Evolutionary conservation across 2,113 vertebrate genomes (phyloP).

Genomic region (Nerophis lumbriciformis): DNA sequence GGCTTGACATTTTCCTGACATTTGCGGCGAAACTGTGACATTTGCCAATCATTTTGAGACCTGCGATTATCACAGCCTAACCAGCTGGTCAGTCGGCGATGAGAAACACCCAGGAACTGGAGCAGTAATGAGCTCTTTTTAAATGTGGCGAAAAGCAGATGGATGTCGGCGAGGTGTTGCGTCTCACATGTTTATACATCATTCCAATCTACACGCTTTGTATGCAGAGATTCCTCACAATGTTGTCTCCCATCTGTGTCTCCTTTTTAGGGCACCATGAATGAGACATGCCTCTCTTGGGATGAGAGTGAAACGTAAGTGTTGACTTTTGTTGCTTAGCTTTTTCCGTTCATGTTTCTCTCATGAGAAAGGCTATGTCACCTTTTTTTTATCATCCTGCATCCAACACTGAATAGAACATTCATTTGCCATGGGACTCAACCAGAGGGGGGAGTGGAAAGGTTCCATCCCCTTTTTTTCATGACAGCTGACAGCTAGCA

Average conservation of each 20-base stretch:
- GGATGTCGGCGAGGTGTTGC: slow-evolving; percentile 45
- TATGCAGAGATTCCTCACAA: slow-evolving; percentile 34
- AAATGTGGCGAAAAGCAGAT: slow-evolving; percentile 31
- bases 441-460: slow-evolving; percentile 5
- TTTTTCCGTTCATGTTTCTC: slow-evolving; percentile 2
- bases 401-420: slow-evolving; percentile 22
- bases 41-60: slow-evolving; percentile 33
- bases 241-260: slow-evolving; percentile 38
- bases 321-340: slow-evolving; percentile 26
- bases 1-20: slow-evolving; percentile 66
- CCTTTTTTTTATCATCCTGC: slow-evolving; percentile 8
- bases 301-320: slow-evolving; percentile 90
- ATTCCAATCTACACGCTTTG: slow-evolving; percentile 25
- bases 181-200: slow-evolving; percentile 43
- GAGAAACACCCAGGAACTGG: slow-evolving; percentile 11
- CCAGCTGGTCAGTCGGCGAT: slow-evolving; percentile 23
- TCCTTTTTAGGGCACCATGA: slow-evolving; percentile 82
- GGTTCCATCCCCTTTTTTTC: slow-evolving; percentile 14
- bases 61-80: slow-evolving; percentile 31
- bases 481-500: slow-evolving; percentile 27
- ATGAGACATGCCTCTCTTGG: slow-evolving; percentile 97
- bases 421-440: neutral
- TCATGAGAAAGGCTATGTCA: slow-evolving; percentile 17
- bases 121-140: slow-evolving; percentile 46
- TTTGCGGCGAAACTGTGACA: slow-evolving; percentile 54